Evolutionary conservation across 2,888 invertebrate genomes (phyloP).

Genomic region (Eumacrocentrus americanus): DNA sequence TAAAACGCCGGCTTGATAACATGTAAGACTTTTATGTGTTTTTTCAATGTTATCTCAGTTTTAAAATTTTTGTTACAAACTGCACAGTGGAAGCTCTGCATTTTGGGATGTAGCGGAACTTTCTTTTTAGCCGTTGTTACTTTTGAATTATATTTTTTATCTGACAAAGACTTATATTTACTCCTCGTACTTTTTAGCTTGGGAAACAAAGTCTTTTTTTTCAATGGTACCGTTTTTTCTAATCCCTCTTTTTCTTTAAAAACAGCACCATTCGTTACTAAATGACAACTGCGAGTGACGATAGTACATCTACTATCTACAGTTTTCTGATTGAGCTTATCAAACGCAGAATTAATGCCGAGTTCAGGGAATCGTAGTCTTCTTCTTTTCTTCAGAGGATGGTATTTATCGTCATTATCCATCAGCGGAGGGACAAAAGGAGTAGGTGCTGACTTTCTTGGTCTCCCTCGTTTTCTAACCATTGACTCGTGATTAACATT

Average conservation of each 20-base stretch:
- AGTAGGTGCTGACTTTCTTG: background rate
- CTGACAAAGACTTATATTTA: slow-evolving; percentile 20
- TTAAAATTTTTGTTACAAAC: slow-evolving; percentile 39
- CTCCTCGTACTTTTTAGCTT: slow-evolving; percentile 19
- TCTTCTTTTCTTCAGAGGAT: background rate
- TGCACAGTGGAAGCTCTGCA: slow-evolving; percentile 35
- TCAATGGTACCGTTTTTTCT: background rate
- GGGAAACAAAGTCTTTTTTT: background rate
- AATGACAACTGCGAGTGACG: background rate
- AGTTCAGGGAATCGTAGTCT: background rate
- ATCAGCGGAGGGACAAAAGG: background rate
- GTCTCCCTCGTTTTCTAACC: background rate
- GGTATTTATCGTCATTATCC: background rate
- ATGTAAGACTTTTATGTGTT: slow-evolving; percentile 35
- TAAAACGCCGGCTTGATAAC: slow-evolving; percentile 32
- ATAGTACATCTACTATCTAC: background rate
- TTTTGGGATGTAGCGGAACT: slow-evolving; percentile 30
- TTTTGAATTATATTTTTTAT: slow-evolving; percentile 17
- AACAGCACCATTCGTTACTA: background rate
- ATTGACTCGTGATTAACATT: background rate
- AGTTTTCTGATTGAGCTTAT: background rate
- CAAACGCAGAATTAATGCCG: background rate
- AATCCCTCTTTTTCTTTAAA: background rate
- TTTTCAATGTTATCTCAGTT: slow-evolving; percentile 34
- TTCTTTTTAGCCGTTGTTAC: background rate